These are phyloP conservation scores for Apotomis betuletana DNA, from an alignment of 2,888 invertebrate genomes.

Conservation along the genomic window DNA sequence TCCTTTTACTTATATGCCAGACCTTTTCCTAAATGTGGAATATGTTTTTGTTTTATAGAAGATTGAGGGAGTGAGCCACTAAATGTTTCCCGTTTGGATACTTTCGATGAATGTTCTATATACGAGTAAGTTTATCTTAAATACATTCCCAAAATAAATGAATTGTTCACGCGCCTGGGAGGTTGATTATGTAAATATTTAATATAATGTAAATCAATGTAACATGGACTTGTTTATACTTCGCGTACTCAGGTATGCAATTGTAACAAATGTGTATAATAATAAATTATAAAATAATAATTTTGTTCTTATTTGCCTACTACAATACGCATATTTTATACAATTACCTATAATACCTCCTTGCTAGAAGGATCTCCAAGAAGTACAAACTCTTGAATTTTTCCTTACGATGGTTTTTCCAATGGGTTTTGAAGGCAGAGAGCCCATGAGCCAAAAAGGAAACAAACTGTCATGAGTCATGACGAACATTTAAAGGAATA, in stretches of 20 bases:
- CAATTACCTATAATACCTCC: too few relatives aligned
- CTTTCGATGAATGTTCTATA: constrained; percentile 33
- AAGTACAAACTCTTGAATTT: too few relatives aligned
- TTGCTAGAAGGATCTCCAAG: too few relatives aligned
- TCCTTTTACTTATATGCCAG: too few relatives aligned
- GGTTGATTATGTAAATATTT: constrained; percentile 63
- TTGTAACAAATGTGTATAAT: constrained; percentile 80
- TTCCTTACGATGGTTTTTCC: too few relatives aligned
- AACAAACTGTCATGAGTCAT: too few relatives aligned
- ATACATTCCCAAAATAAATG: constrained; percentile 70
- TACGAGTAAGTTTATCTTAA: constrained; percentile 51
- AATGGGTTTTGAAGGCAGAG: too few relatives aligned
- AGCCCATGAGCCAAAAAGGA: too few relatives aligned
- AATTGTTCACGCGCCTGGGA: constrained; percentile 60
- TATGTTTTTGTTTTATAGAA: neutral
- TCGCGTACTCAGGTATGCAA: constrained; percentile 77
- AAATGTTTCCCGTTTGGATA: constrained; percentile 21
- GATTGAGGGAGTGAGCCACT: neutral
- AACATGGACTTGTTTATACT: constrained; percentile 72
- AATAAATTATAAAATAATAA: constrained; percentile 53
- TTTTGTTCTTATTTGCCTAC: constrained; percentile 42
- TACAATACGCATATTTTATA: neutral
- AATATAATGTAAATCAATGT: constrained; percentile 59
- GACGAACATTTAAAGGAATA: too few relatives aligned
- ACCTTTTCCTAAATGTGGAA: too few relatives aligned